A percentile compares a stretch with the other conserved stretches of the same genome.
phyloP scores from a whole-genome alignment of 53 echinoderm and acorn worm genomes.

The Henricia sp. region DNA sequence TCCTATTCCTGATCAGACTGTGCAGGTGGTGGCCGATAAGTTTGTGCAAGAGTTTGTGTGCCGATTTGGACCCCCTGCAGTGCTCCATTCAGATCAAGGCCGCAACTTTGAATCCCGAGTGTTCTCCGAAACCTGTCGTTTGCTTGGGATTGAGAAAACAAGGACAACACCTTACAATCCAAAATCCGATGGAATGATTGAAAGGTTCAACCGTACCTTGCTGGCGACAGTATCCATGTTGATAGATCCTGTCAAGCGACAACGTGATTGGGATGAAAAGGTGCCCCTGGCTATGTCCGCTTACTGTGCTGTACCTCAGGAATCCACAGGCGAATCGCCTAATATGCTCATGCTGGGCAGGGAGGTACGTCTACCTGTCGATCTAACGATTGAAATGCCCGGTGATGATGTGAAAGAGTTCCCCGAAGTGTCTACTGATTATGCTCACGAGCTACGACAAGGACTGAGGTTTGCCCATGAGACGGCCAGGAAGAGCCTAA shows the following conservation, averaged over 20 bases:
- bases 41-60: constrained; percentile 61
- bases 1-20: constrained; percentile 40
- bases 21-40: constrained; percentile 34
- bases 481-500: not conserved
- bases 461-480: constrained; percentile 24
- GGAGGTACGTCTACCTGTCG: constrained; percentile 42
- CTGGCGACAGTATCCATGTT: constrained; percentile 33
- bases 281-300: constrained; percentile 55
- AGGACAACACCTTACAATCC: constrained; percentile 62
- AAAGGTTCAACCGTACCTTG: constrained; percentile 47
- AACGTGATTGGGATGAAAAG: constrained; percentile 54
- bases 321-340: constrained; percentile 53
- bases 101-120: constrained; percentile 48
- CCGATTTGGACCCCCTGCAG: constrained; percentile 51
- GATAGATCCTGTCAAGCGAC: constrained; percentile 26
- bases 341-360: constrained; percentile 68
- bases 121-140: constrained; percentile 42
- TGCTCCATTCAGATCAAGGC: constrained; percentile 60
- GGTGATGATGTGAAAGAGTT: not conserved
- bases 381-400: constrained; percentile 23
- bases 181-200: constrained; percentile 57
- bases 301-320: constrained; percentile 56
- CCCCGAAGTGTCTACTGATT: not conserved
- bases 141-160: constrained; percentile 62
- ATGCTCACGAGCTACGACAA: constrained; percentile 2